Base-by-base conservation (phyloP, 2,797 vertebrate species). In the Phalloptychus januarius region DNA sequence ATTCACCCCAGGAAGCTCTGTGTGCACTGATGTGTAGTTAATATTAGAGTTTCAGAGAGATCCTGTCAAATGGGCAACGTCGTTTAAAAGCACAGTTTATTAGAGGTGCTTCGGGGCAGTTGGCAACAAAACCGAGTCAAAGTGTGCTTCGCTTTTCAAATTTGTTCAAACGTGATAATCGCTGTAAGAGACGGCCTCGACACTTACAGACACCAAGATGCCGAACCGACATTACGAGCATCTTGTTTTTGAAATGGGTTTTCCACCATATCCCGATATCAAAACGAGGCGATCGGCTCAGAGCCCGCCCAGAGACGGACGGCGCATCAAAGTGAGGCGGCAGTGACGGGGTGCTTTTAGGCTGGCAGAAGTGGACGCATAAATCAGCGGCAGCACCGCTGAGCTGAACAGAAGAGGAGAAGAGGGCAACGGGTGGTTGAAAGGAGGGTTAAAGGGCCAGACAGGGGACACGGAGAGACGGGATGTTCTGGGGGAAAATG, bases 281-380 rank as follows among this genome's bases (percentile, higher is more conserved):
- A 86, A 87, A 69, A 84, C 72, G 74, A 86, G 78, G 74, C 52
- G 75, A 75, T 69, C 65, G 46, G 86, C 81, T 79, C n/a, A 44
- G 78, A 76, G 75, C 81, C 71, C 0, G 67, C 75, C 77, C 42
- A 54, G 75, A 77, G 86, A 88, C 76, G 73, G 78, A 5, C 76
- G 79, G 77, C 73, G 84, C 80, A 85, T 86, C 75, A 82, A n/a
- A 85, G 72, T 23, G 78, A 83, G 81, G 77, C 71, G 58, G 65
- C 50, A 44, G 79, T 83, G 76, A 83, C 83, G 74, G 25, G 80
- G 72, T 80, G 79, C 82, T 89, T 80, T 89, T 84, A 79, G 83
- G 82, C 77, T 77, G 76, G 78, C 75, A 80, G 65, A 87, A 45
- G 48, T n/a, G 48, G 74, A 82, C 77, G 72, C 82, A 89, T 87